phyloP scores from a whole-genome alignment of 2,888 invertebrate genomes.

The Carpatolechia fugitivella region DNA sequence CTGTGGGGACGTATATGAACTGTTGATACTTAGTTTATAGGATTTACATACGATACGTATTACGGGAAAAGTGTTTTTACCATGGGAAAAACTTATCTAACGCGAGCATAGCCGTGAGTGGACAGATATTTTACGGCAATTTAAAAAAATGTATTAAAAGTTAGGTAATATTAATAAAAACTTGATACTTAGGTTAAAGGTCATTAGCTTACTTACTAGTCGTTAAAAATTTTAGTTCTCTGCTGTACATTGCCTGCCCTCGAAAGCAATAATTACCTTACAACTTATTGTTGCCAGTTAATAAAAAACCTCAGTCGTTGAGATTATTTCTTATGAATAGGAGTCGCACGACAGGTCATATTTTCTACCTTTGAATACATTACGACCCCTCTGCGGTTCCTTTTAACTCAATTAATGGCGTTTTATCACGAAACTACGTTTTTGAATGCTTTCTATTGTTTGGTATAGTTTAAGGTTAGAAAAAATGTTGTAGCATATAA shows the following conservation, averaged over 20 bases:
- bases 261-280: constrained; percentile 4
- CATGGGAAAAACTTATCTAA: no score
- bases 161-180: no score
- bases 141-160: no score
- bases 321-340: constrained; percentile 34
- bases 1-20: no score
- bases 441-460: constrained; percentile 9
- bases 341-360: constrained; percentile 35
- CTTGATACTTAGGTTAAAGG: no score
- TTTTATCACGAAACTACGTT: constrained; percentile 29
- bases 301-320: constrained; percentile 21
- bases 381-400: constrained; percentile 33
- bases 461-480: background rate
- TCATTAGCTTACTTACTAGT: no score
- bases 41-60: no score
- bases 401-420: constrained; percentile 32
- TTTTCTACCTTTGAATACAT: constrained; percentile 39
- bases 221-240: background rate
- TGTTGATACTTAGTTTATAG: no score
- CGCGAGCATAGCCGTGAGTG: no score
- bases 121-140: no score
- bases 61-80: no score
- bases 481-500: background rate
- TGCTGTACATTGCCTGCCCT: background rate
- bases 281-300: constrained; percentile 10